These are phyloP conservation scores for Vollenhovia emeryi DNA, from an alignment of 1,140 invertebrate genomes.

Conservation along the genomic window DNA sequence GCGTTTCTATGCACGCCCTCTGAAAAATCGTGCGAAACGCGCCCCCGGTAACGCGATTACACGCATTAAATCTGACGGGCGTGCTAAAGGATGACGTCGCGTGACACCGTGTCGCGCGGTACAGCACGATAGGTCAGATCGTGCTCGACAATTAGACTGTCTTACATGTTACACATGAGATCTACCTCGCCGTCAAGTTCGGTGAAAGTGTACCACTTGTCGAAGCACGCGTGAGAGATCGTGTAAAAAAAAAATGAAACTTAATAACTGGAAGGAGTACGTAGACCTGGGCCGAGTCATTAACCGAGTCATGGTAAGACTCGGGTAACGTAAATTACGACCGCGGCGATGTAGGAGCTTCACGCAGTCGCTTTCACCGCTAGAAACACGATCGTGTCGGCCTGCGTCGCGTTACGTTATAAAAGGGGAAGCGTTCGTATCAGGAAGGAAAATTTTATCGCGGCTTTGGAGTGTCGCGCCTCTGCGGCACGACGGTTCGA, in stretches of 20 bases:
- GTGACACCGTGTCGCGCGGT: slow-evolving; percentile 17
- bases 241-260: slow-evolving; percentile 53
- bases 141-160: slow-evolving; percentile 61
- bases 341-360: slow-evolving; percentile 47
- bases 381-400: slow-evolving; percentile 61
- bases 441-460: background rate
- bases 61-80: slow-evolving; percentile 21
- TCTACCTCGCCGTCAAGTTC: slow-evolving; percentile 54
- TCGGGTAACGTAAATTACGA: slow-evolving; percentile 65
- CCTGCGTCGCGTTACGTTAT: slow-evolving; percentile 35
- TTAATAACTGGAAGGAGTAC: slow-evolving; percentile 67
- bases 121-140: slow-evolving; percentile 5
- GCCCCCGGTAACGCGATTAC: background rate
- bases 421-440: slow-evolving; percentile 1
- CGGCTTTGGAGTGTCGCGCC: background rate
- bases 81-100: background rate
- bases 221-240: slow-evolving; percentile 18
- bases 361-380: slow-evolving; percentile 68
- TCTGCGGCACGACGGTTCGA: too few relatives aligned
- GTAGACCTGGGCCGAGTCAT: slow-evolving; percentile 68
- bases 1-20: background rate
- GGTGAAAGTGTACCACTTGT: slow-evolving; percentile 77
- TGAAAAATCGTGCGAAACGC: background rate
- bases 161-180: slow-evolving; percentile 17
- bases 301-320: slow-evolving; percentile 67